A percentile compares a stretch with the other conserved stretches of the same genome.
phyloP scores from a whole-genome alignment of 2,888 invertebrate species.

The Philhelius pedissequus region DNA sequence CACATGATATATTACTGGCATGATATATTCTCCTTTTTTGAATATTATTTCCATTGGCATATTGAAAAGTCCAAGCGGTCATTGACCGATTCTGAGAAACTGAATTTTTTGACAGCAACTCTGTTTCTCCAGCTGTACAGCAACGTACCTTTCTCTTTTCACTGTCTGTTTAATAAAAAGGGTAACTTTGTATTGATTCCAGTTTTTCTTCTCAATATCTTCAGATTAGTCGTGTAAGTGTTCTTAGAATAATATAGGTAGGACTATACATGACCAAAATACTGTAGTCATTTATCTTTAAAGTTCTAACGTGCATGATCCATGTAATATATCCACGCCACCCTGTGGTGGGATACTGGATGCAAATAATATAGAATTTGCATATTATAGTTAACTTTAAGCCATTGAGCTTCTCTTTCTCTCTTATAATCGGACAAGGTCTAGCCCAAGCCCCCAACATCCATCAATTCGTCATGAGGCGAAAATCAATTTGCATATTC shows the following conservation, averaged over 20 bases:
- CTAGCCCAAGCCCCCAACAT: constrained; percentile 13
- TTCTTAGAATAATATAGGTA: neutral
- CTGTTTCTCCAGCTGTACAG: neutral
- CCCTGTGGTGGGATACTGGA: neutral
- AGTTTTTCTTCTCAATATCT: neutral
- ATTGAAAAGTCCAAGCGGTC: too few species aligned
- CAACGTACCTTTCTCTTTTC: neutral
- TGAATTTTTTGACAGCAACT: neutral
- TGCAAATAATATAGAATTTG: constrained; percentile 1
- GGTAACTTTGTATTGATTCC: neutral
- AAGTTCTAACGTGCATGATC: neutral
- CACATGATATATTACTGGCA: neutral
- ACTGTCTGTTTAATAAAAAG: neutral
- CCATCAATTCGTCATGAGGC: constrained; percentile 38
- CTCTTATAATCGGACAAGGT: too few species aligned
- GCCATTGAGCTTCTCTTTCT: neutral
- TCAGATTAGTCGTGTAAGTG: neutral
- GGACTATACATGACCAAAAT: neutral
- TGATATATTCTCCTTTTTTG: too few species aligned
- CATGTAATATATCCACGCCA: neutral
- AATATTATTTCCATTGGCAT: too few species aligned
- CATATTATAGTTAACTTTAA: neutral
- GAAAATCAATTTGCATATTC: constrained; percentile 56
- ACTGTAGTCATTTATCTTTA: neutral
- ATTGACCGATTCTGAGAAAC: too few species aligned